Base-by-base conservation (phyloP, 2,113 vertebrate genomes). In the Willisornis vidua region DNA sequence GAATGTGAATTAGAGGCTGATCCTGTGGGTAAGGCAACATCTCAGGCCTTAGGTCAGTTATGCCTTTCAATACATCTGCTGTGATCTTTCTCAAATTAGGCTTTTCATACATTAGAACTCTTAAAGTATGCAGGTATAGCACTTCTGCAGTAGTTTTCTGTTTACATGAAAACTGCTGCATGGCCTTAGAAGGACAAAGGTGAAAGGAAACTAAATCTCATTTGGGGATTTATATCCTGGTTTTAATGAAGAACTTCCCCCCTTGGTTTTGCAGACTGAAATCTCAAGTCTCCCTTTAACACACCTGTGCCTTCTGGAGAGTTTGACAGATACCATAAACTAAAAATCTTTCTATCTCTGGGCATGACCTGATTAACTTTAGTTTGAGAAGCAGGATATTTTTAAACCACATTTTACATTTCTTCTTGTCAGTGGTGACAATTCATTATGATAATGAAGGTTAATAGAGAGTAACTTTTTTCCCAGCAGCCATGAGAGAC, bases 361-460 rank as follows among this genome's bases (percentile, higher is more conserved):
- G 22, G 41, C 20, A 58, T 70, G 81, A 83, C 41, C 70, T 91
- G n/a, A 92, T 91, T 90, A 92, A 84, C 72, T 96, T 93, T 16
- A 68, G 25, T 49, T 58, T 87, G 65, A 88, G 49, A 79, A 80
- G 63, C 22, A 48, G 57, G 79, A 78, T 95, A 94, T 95, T 97
- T 97, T 96, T 86, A 96, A 88, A 81, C 19, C 41, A 65, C 22
- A 61, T 90, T 88, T 94, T 94, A 63, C 7, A 92, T 25, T 0
- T 0, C 67, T 74, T 90, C 83, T 90, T 94, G 57, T 80, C 79
- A 84, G 72, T 74, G 61, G 45, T 81, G 79, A 88, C 41, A 93
- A 84, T 86, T 93, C 61, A 92, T 96, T 94, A 95, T 92, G 82
- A 48, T 92, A 90, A 95, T 89, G 85, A 93, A 62, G 31, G 57